Conservation (phyloP, 2,113 vertebrate species). For the Planiliza haematocheilus region DNA sequence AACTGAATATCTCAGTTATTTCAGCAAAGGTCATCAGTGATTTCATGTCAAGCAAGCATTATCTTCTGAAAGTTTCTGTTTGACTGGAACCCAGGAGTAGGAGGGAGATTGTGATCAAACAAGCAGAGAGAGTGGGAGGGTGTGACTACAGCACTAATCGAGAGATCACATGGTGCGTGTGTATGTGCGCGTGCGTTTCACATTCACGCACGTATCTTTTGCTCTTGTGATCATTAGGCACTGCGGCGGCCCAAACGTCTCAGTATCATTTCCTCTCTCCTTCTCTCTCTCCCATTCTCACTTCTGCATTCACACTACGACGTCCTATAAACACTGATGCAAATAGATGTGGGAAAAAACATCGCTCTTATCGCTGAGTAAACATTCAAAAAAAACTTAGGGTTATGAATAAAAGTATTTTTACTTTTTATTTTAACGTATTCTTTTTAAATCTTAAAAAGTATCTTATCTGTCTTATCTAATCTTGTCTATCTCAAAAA, state of each 20-base stretch:
- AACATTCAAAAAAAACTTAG: slow-evolving; percentile 41
- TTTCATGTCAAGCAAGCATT: slow-evolving; percentile 49
- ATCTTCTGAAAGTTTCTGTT: slow-evolving; percentile 69
- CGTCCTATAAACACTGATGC: slow-evolving; percentile 60
- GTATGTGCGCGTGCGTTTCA: slow-evolving; percentile 33
- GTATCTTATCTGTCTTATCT: no score
- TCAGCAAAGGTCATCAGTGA: slow-evolving; percentile 59
- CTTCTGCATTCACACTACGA: slow-evolving; percentile 76
- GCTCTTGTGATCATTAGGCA: slow-evolving; percentile 74
- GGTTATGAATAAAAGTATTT: slow-evolving; percentile 21
- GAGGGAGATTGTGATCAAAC: slow-evolving; percentile 74
- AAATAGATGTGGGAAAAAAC: slow-evolving; percentile 64
- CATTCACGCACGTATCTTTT: slow-evolving; percentile 29
- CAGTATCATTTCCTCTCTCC: slow-evolving; percentile 79
- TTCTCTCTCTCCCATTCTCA: slow-evolving; percentile 77
- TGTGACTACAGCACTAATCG: slow-evolving; percentile 70
- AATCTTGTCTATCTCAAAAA: no score
- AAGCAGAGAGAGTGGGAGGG: slow-evolving; percentile 68
- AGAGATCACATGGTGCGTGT: slow-evolving; percentile 66
- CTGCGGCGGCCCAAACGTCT: slow-evolving; percentile 56
- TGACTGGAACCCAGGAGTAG: slow-evolving; percentile 63
- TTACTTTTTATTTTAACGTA: no score
- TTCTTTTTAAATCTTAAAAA: no score
- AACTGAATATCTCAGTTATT: slow-evolving; percentile 10
- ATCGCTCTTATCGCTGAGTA: slow-evolving; percentile 3